Base-by-base conservation (phyloP, 1,140 invertebrate genomes). In the Elymnias hypermnestra region DNA sequence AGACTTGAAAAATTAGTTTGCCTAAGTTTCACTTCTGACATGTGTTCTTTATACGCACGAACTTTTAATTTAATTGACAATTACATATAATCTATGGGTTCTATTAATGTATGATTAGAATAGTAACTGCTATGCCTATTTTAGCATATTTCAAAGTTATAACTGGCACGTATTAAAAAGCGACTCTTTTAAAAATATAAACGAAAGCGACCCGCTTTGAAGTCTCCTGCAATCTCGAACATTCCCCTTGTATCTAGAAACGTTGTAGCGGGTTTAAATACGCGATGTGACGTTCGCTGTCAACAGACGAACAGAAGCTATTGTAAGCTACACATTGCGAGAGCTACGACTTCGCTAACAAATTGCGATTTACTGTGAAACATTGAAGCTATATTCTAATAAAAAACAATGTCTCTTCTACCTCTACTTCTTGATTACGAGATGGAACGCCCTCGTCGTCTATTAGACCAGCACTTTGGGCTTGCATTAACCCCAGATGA, bases 381-480 rank as follows among this genome's bases (percentile, higher is more conserved):
- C 35, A 9, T 29, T 29, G 13, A 15, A 50, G 6, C 33, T 38
- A 23, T 26, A 22, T 22, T 22, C 1, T 36, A 14, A 10, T 33
- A 14, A 5, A 28, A 36, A 21, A 40, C 31, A 38, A 77, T 77
- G 72, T 68, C 73, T 38, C 48, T 77, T 7, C 51, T 77, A 40
- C 73, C 73, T 15, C 69, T 62, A 12, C 22, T 78, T 8, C 63
- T 75, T 35, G 72, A 75, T n/a, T 63, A 67, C 28, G 62, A 67
- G 43, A 1, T 68, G 0, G 64, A 65, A 15, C 71, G 70, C 21
- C 88, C 90, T 4, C 81, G 84, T 1, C 75, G 89, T 3, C 60
- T 91, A 0, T 42, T 91, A 22, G 90, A 92, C 58, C 87, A 91
- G 63, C 81, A 91, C 55, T 92, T 92, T 59, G 89, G 89, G 1